Conservation (phyloP, 2,113 vertebrate species). For the Apteryx mantelli region DNA sequence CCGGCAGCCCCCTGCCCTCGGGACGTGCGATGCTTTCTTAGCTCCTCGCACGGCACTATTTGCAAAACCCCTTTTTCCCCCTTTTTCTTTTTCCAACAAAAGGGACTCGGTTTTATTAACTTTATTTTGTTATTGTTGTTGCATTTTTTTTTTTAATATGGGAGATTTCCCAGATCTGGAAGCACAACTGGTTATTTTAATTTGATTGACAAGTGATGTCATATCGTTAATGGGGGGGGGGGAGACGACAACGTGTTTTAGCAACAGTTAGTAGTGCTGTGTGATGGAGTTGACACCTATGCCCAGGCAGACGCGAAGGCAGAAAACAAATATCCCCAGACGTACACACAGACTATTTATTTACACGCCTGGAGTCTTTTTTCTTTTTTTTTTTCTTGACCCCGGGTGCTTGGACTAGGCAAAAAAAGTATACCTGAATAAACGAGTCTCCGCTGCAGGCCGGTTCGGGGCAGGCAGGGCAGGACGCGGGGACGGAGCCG, state of each 20-base stretch:
- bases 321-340: background rate
- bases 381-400: background rate
- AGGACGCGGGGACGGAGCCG: background rate
- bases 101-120: background rate
- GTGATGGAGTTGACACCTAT: constrained; percentile 7
- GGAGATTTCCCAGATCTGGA: background rate
- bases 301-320: background rate
- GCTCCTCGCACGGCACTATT: too few relatives aligned
- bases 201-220: constrained; percentile 52
- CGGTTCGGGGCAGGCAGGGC: background rate
- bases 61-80: background rate
- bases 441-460: background rate
- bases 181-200: constrained; percentile 36
- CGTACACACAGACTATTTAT: background rate
- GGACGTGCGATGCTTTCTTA: background rate
- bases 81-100: background rate
- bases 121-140: background rate
- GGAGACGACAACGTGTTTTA: constrained; percentile 48
- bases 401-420: background rate
- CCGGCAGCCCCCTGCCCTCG: background rate
- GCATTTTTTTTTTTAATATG: background rate
- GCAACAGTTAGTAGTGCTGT: constrained; percentile 39
- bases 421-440: background rate
- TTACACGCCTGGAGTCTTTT: background rate
- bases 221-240: constrained; percentile 7